A percentile compares a stretch with the other conserved stretches of the same genome.
Evolutionary conservation across 2,113 vertebrate genomes (phyloP).

Genomic region (Megalops atlanticus): DNA sequence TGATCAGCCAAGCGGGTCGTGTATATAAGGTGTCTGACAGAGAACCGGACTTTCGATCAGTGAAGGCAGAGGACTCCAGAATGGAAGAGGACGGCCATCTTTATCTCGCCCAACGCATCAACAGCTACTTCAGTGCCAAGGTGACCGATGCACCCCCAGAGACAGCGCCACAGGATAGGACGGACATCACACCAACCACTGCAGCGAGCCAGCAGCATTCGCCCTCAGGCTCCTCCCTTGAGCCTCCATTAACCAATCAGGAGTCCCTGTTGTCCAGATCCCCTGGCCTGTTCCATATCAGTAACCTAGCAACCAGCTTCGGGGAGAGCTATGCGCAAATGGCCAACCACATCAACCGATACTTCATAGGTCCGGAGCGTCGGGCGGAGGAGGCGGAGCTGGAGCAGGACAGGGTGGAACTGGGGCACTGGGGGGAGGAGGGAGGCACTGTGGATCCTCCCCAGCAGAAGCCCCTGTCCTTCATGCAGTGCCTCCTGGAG

Average conservation of each 20-base stretch:
- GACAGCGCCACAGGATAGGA: not conserved
- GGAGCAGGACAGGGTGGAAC: slow-evolving; percentile 9
- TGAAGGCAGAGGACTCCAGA: slow-evolving; percentile 16
- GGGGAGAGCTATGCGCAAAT: slow-evolving; percentile 61
- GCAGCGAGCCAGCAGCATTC: slow-evolving; percentile 12
- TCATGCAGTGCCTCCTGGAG: slow-evolving; percentile 54
- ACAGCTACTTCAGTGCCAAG: slow-evolving; percentile 67
- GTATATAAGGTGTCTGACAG: slow-evolving; percentile 11
- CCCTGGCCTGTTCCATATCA: slow-evolving; percentile 61
- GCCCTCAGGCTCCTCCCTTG: slow-evolving; percentile 12
- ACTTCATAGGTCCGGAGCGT: slow-evolving; percentile 56
- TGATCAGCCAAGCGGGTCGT: not conserved
- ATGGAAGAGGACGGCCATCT: slow-evolving; percentile 60
- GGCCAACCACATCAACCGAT: slow-evolving; percentile 61
- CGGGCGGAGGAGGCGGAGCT: slow-evolving; percentile 33
- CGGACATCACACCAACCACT: not conserved
- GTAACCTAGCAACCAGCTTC: slow-evolving; percentile 53
- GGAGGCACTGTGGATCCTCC: not conserved
- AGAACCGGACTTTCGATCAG: not conserved
- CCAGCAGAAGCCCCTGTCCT: slow-evolving; percentile 38
- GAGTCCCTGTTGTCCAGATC: slow-evolving; percentile 26
- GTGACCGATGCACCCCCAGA: slow-evolving; percentile 39
- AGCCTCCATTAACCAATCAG: slow-evolving; percentile 28
- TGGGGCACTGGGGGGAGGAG: not conserved
- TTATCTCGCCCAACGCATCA: slow-evolving; percentile 63